Evolutionary conservation across 92 coral and sea anemone genomes (phyloP).

Genomic region (Galaxea fascicularis): DNA sequence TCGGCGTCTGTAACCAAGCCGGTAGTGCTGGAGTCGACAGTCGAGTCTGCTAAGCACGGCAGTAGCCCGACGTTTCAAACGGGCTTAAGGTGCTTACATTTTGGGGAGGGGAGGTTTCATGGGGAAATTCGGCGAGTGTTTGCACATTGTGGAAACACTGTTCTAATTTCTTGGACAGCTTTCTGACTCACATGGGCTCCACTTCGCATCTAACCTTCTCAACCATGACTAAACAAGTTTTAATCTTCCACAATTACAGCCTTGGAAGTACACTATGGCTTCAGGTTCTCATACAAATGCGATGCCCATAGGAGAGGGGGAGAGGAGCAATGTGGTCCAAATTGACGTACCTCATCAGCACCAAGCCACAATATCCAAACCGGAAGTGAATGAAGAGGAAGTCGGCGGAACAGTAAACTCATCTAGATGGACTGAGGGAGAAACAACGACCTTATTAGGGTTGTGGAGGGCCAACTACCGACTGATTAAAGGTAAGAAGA

Average conservation of each 20-base stretch:
- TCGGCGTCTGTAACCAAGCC: too few species aligned
- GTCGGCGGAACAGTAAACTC: slow-evolving; percentile 65
- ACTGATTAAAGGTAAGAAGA: slow-evolving; percentile 71
- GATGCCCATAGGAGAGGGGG: slow-evolving; percentile 46
- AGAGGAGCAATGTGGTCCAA: slow-evolving; percentile 34
- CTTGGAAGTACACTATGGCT: slow-evolving; percentile 36
- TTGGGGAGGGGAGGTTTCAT: too few species aligned
- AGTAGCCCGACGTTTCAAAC: too few species aligned
- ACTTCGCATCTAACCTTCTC: too few species aligned
- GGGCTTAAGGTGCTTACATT: too few species aligned
- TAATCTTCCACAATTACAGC: slow-evolving; percentile 1
- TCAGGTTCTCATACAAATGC: slow-evolving; percentile 32
- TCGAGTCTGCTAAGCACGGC: too few species aligned
- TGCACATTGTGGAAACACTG: too few species aligned
- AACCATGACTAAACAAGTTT: too few species aligned
- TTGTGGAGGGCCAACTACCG: slow-evolving; percentile 82
- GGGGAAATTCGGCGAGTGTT: too few species aligned
- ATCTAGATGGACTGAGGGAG: slow-evolving; percentile 84
- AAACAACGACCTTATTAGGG: slow-evolving; percentile 75
- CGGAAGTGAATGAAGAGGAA: slow-evolving; percentile 32
- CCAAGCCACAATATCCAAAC: slow-evolving; percentile 22
- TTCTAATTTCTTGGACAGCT: too few species aligned
- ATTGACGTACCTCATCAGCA: slow-evolving; percentile 45
- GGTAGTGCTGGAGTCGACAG: too few species aligned
- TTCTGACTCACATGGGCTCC: too few species aligned